Percentiles rank a stretch among this genome's conserved stretches.
These are phyloP conservation scores for Ladona fulva DNA, from an alignment of 1,140 invertebrate species.

Conservation along the genomic window DNA sequence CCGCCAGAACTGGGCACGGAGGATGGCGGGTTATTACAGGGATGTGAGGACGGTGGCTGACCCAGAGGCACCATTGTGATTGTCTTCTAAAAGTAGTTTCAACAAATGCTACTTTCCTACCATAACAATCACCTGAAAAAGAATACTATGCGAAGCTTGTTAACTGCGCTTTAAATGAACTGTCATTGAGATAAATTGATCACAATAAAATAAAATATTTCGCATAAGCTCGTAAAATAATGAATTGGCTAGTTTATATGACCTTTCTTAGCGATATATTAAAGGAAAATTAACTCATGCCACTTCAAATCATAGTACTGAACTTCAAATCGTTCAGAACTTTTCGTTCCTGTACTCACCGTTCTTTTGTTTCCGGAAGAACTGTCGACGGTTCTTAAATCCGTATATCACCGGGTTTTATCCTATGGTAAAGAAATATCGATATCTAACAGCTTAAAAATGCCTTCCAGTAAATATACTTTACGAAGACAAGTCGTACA, in stretches of 20 bases:
- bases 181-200: background rate
- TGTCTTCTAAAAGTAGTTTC: background rate
- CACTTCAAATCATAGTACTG: no score
- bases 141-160: background rate
- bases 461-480: background rate
- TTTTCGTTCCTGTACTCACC: background rate
- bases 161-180: background rate
- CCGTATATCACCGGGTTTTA: background rate
- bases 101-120: background rate
- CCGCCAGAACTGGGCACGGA: background rate
- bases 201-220: background rate
- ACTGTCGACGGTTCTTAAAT: background rate
- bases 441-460: background rate
- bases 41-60: conserved; percentile 17
- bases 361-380: background rate
- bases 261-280: no score
- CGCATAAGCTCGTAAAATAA: no score
- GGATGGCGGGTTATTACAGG: conserved; percentile 16
- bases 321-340: background rate
- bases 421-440: background rate
- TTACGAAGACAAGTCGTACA: background rate
- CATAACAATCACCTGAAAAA: background rate
- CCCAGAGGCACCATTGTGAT: conserved; percentile 23
- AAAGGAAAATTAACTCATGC: no score
- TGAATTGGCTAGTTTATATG: no score